phyloP scores from a whole-genome alignment of 2,797 vertebrate genomes.

The Xiphophorus birchmanni region DNA sequence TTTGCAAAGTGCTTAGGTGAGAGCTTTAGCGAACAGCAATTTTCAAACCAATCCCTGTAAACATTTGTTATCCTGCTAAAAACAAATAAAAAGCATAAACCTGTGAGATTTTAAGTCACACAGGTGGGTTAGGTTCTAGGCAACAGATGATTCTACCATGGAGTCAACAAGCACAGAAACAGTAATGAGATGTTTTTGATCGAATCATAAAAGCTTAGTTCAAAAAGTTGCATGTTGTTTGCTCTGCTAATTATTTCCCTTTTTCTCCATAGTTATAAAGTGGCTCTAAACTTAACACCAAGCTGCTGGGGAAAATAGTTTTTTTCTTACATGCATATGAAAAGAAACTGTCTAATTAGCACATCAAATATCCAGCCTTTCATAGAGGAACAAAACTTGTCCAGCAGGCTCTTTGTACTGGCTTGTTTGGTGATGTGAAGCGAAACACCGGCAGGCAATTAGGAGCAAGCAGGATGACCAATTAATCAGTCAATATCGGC shows the following conservation, averaged over 20 bases:
- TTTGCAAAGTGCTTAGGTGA: neutral
- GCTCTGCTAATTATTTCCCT: constrained; percentile 25
- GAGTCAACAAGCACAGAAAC: neutral
- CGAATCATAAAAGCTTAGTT: neutral
- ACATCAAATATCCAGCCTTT: constrained; percentile 6
- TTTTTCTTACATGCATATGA: neutral
- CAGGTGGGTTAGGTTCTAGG: neutral
- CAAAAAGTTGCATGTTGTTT: constrained; percentile 6
- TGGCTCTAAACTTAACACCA: neutral
- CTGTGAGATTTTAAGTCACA: neutral
- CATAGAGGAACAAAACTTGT: constrained; percentile 2
- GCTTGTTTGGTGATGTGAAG: neutral
- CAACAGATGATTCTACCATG: neutral
- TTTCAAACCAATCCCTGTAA: neutral
- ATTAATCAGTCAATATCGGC: constrained; percentile 25
- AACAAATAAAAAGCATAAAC: neutral
- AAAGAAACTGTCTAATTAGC: constrained; percentile 6
- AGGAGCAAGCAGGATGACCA: neutral
- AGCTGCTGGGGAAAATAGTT: neutral
- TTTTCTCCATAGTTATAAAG: constrained; percentile 5
- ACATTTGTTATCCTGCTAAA: neutral
- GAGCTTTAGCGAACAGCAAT: neutral
- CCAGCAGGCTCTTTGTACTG: constrained; percentile 7
- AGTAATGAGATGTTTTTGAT: neutral
- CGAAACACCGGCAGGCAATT: constrained; percentile 26